Percentiles rank a stretch among this genome's conserved stretches.
Evolutionary conservation across 2,113 vertebrate species (phyloP).

Genomic region (Pholis gunnellus): DNA sequence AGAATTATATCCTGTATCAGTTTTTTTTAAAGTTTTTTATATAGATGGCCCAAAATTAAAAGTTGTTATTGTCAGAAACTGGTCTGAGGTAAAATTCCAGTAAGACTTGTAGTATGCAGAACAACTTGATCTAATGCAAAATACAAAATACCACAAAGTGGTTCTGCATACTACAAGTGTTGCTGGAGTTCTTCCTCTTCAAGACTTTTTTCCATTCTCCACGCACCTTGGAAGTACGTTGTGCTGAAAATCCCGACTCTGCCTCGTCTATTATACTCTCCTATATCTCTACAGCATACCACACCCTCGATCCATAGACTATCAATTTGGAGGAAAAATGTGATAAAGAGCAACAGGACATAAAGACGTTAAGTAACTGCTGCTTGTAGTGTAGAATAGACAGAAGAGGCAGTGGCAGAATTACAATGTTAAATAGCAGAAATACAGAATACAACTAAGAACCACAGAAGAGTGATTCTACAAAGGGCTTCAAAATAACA

Average conservation of each 20-base stretch:
- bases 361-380: background rate
- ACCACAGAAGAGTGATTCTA: background rate
- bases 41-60: background rate
- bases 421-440: background rate
- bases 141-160: background rate
- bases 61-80: background rate
- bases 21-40: no score
- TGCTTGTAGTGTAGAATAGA: background rate
- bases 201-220: background rate
- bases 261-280: no score
- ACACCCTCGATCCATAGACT: background rate
- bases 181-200: background rate
- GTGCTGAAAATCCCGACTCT: background rate
- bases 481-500: background rate
- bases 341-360: background rate
- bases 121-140: background rate
- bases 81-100: background rate
- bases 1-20: no score
- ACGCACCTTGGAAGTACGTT: background rate
- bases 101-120: background rate
- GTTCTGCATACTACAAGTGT: background rate
- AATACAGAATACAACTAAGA: background rate
- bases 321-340: background rate
- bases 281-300: background rate
- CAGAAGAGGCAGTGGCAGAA: background rate